Percentiles rank a stretch among this genome's conserved stretches.
phyloP scores from a whole-genome alignment of 2,797 vertebrate species.

The Rhadinocentrus ornatus region DNA sequence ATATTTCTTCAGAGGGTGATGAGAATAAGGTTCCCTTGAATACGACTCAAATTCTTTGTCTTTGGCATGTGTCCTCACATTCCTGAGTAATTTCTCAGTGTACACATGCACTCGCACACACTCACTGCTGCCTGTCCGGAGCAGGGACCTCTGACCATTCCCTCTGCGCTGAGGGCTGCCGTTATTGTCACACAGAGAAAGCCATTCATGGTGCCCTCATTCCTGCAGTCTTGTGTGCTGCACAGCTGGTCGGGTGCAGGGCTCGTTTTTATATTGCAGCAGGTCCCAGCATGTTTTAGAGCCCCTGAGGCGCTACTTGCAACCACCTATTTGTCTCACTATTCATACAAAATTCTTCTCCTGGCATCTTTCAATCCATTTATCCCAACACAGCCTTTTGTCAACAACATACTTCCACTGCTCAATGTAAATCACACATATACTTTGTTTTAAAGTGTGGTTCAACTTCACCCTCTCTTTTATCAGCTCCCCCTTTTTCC shows the following conservation, averaged over 20 bases:
- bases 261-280: slow-evolving; percentile 65
- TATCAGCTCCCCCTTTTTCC: neutral
- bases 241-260: slow-evolving; percentile 68
- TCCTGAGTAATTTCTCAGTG: slow-evolving; percentile 79
- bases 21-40: slow-evolving; percentile 70
- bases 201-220: slow-evolving; percentile 79
- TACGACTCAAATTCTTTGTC: slow-evolving; percentile 77
- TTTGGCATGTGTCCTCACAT: slow-evolving; percentile 80
- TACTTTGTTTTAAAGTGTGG: slow-evolving; percentile 16
- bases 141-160: slow-evolving; percentile 71
- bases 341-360: slow-evolving; percentile 61
- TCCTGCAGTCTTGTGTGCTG: slow-evolving; percentile 70
- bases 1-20: slow-evolving; percentile 68
- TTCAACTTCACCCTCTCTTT: slow-evolving; percentile 1
- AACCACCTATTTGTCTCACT: slow-evolving; percentile 50
- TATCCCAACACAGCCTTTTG: slow-evolving; percentile 38
- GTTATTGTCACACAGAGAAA: slow-evolving; percentile 80
- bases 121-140: slow-evolving; percentile 39
- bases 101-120: slow-evolving; percentile 35
- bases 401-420: slow-evolving; percentile 34
- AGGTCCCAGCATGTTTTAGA: slow-evolving; percentile 71
- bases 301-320: slow-evolving; percentile 58
- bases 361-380: slow-evolving; percentile 32
- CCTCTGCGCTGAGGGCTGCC: slow-evolving; percentile 61
- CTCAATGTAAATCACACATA: slow-evolving; percentile 24